These are phyloP conservation scores for Tangara arthus DNA, from an alignment of 2,797 vertebrate genomes.

Conservation along the genomic window DNA sequence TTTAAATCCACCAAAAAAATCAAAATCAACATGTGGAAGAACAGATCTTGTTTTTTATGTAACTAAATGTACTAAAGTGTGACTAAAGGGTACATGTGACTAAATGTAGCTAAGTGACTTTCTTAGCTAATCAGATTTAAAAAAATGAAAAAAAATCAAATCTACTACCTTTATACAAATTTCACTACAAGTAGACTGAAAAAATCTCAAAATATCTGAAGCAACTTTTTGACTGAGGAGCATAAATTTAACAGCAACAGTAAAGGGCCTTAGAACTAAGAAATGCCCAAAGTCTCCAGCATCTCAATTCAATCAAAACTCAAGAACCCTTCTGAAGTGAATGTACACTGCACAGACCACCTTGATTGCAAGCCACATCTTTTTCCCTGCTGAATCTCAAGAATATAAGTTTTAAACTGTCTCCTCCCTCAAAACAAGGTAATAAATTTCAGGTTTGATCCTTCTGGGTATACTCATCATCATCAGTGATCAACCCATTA, in stretches of 20 bases:
- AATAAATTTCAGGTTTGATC: neutral
- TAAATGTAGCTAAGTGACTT: neutral
- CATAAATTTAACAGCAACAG: neutral
- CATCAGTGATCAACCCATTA: neutral
- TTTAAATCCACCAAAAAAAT: neutral
- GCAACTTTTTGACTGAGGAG: neutral
- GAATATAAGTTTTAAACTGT: rapidly evolving
- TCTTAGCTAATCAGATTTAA: neutral
- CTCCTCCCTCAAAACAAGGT: neutral
- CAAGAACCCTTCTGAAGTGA: neutral
- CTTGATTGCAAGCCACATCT: neutral
- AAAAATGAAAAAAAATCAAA: neutral
- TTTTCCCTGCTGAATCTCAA: neutral
- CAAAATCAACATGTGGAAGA: neutral
- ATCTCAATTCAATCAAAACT: neutral
- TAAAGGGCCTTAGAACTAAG: neutral
- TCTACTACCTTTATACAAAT: neutral
- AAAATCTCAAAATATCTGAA: neutral
- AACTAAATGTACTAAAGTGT: neutral
- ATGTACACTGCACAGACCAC: neutral
- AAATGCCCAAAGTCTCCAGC: neutral
- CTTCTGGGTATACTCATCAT: neutral
- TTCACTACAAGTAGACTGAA: neutral
- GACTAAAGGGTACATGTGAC: neutral
- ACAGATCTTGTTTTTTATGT: neutral